Evolutionary conservation across 1,140 invertebrate genomes (phyloP).

Genomic region (Manduca sexta): DNA sequence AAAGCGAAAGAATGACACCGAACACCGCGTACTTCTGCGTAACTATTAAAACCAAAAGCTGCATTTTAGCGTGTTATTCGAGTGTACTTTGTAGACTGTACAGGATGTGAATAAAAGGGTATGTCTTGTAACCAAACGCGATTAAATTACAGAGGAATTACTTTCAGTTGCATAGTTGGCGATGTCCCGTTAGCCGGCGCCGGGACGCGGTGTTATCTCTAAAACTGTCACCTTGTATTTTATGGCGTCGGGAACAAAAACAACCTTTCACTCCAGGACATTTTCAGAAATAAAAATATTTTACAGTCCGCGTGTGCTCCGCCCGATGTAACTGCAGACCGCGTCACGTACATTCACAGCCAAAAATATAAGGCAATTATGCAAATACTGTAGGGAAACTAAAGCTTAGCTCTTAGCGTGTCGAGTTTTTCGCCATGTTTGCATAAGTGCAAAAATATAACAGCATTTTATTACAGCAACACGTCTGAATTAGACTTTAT

Average conservation of each 20-base stretch:
- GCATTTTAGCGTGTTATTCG: no score
- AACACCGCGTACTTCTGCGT: no score
- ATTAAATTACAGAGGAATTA: constrained; percentile 48
- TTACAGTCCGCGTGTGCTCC: constrained; percentile 13
- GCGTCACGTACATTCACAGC: not conserved
- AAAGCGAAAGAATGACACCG: not conserved
- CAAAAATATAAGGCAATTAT: not conserved
- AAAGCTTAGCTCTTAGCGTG: no score
- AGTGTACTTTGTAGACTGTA: not conserved
- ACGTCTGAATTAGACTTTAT: no score
- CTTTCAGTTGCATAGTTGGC: constrained; percentile 30
- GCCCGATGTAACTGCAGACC: not conserved
- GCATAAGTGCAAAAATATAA: no score
- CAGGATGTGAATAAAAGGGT: not conserved
- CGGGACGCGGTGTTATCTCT: constrained; percentile 54
- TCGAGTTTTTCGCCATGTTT: no score
- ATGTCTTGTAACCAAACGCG: constrained; percentile 20
- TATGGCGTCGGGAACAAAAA: constrained; percentile 44
- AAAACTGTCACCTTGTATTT: constrained; percentile 54
- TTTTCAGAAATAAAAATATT: constrained; percentile 44
- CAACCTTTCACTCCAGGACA: constrained; percentile 48
- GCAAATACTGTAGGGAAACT: no score
- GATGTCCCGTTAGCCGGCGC: constrained; percentile 10
- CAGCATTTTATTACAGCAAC: no score
- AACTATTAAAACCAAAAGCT: no score